These are phyloP conservation scores for Vulpes vulpes DNA, from an alignment of 2,113 vertebrate genomes.

Conservation along the genomic window DNA sequence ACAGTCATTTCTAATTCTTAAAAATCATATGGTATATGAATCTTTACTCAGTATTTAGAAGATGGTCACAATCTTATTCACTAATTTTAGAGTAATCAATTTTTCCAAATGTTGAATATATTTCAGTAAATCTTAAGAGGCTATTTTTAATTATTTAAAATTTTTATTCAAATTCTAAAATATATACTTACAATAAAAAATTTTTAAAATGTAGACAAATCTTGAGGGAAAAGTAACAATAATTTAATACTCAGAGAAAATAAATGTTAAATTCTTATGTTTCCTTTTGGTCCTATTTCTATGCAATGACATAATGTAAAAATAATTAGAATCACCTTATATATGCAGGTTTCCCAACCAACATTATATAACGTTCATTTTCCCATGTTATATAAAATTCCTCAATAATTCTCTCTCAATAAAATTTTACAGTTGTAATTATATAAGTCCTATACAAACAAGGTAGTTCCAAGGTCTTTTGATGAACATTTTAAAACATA, in stretches of 20 bases:
- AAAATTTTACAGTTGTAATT: not conserved
- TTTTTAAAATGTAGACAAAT: not conserved
- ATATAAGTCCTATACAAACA: not conserved
- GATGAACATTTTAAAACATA: not conserved
- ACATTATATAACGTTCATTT: not conserved
- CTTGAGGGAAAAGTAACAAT: not conserved
- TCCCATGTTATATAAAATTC: not conserved
- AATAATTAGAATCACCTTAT: not conserved
- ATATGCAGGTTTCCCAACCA: not conserved
- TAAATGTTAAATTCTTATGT: not conserved
- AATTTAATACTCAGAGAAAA: conserved; percentile 8
- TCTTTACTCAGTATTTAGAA: not conserved
- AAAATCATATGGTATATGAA: not conserved
- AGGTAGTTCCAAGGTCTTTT: not conserved
- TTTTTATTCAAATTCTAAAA: not conserved
- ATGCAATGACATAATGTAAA: not conserved
- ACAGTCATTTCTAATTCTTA: not conserved
- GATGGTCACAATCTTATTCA: not conserved
- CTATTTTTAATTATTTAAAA: not conserved
- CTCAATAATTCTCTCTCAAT: not conserved
- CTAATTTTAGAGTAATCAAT: not conserved
- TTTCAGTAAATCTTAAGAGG: not conserved
- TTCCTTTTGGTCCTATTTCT: not conserved
- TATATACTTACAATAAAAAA: not conserved
- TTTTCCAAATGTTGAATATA: not conserved